Conservation (phyloP, 1,140 invertebrate genomes). For the Triops cancriformis region DNA sequence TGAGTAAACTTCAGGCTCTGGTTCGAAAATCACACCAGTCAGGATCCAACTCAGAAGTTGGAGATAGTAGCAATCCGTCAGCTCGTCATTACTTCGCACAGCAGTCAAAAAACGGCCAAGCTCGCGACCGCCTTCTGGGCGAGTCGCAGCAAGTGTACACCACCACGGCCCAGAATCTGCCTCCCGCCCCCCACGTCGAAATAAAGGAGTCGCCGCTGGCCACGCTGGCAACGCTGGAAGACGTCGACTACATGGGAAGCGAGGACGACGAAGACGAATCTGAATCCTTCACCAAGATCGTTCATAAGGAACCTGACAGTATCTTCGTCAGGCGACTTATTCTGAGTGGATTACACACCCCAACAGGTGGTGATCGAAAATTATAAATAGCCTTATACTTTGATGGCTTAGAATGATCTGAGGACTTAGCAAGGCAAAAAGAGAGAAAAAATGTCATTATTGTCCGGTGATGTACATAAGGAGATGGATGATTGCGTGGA, state of each 20-base stretch:
- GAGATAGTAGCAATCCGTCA: background rate
- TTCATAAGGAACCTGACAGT: background rate
- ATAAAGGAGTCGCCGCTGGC: conserved; percentile 19
- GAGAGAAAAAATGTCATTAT: background rate
- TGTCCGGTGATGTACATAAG: conserved; percentile 13
- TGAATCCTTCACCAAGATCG: background rate
- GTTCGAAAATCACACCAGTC: background rate
- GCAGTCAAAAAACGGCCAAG: background rate
- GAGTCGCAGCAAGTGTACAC: background rate
- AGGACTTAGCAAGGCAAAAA: background rate
- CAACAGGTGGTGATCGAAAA: background rate
- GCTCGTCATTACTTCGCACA: background rate
- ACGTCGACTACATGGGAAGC: conserved; percentile 19
- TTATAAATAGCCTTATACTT: background rate
- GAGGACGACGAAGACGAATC: conserved; percentile 17
- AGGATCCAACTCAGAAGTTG: background rate
- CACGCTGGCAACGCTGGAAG: conserved; percentile 24
- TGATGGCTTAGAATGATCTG: background rate
- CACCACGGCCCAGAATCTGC: background rate
- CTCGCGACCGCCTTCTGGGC: background rate
- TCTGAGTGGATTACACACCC: background rate
- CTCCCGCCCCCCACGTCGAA: background rate
- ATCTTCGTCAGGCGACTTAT: background rate
- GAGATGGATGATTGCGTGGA: conserved; percentile 10
- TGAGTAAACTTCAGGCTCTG: background rate